Percentiles rank a stretch among this genome's conserved stretches.
Conservation (phyloP, 2,113 vertebrate genomes). For the Lepisosteus osseus region DNA sequence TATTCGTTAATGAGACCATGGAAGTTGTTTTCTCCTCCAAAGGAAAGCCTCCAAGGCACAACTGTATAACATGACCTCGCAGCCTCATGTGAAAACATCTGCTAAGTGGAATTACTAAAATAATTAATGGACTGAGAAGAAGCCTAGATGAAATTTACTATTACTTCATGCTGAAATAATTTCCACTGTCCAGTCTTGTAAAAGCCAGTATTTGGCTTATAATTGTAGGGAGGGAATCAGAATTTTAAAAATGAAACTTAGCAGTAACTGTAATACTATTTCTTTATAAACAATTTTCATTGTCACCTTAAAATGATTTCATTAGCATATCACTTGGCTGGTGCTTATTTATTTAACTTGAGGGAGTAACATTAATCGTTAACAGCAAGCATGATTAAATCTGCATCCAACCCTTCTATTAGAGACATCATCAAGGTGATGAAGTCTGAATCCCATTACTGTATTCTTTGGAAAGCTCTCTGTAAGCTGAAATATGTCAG, state of each 20-base stretch:
- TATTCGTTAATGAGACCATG: slow-evolving; percentile 13
- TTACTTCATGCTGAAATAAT: slow-evolving; percentile 23
- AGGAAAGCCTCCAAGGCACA: slow-evolving; percentile 5
- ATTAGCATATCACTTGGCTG: too few relatives aligned
- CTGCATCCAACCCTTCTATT: too few relatives aligned
- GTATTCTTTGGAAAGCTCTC: too few relatives aligned
- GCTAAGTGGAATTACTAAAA: slow-evolving; percentile 36
- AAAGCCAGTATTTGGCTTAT: slow-evolving; percentile 8
- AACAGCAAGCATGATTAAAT: too few relatives aligned
- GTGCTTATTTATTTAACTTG: too few relatives aligned
- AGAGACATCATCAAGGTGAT: too few relatives aligned
- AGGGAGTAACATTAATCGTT: too few relatives aligned
- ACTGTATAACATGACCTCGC: slow-evolving; percentile 10
- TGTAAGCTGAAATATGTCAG: too few relatives aligned
- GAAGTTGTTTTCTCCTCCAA: slow-evolving; percentile 5
- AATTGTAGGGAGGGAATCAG: slow-evolving; percentile 5
- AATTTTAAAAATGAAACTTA: slow-evolving; percentile 4
- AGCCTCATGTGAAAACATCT: slow-evolving; percentile 38
- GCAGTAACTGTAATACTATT: not conserved
- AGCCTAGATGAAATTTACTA: slow-evolving; percentile 34
- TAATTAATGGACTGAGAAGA: slow-evolving; percentile 29
- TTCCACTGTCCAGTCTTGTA: slow-evolving; percentile 14
- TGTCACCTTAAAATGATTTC: too few relatives aligned
- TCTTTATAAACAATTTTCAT: not conserved
- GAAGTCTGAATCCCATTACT: too few relatives aligned